phyloP scores from a whole-genome alignment of 2,113 vertebrate genomes.

The Chamaetylas fuelleborni region DNA sequence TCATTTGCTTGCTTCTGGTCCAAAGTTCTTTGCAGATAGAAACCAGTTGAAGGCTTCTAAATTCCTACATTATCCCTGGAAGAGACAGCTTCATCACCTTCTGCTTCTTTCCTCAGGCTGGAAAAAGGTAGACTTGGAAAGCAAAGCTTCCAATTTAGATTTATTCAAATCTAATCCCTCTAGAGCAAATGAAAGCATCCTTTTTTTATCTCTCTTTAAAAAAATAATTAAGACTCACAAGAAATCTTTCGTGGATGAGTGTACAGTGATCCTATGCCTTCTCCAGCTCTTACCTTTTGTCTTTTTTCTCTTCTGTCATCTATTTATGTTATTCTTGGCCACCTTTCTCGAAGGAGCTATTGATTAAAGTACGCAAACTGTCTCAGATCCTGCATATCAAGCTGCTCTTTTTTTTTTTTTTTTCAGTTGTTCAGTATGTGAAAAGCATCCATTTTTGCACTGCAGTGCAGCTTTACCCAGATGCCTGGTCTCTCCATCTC shows the following conservation, averaged over 20 bases:
- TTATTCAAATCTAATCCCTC: neutral
- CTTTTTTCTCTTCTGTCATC: neutral
- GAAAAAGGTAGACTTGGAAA: constrained; percentile 3
- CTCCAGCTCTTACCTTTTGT: neutral
- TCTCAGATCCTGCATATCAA: constrained; percentile 29
- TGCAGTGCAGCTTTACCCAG: constrained; percentile 9
- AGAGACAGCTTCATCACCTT: neutral
- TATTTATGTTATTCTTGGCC: neutral
- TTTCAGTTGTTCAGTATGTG: neutral
- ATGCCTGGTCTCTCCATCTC: neutral
- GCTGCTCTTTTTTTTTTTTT: neutral
- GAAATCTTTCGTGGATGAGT: neutral
- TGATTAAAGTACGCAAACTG: constrained; percentile 13
- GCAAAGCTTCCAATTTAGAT: neutral
- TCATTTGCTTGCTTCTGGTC: neutral
- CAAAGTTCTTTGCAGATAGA: neutral
- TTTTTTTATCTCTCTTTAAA: neutral
- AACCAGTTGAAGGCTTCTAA: neutral
- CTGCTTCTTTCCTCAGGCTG: neutral
- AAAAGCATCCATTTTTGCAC: constrained; percentile 15
- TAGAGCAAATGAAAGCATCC: neutral
- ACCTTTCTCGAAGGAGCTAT: neutral
- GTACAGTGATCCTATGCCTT: neutral
- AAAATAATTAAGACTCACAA: neutral
- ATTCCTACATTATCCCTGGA: neutral